These are phyloP conservation scores for Caenorhabditis briggsae DNA, from an alignment of 1,140 invertebrate species.

Conservation along the genomic window DNA sequence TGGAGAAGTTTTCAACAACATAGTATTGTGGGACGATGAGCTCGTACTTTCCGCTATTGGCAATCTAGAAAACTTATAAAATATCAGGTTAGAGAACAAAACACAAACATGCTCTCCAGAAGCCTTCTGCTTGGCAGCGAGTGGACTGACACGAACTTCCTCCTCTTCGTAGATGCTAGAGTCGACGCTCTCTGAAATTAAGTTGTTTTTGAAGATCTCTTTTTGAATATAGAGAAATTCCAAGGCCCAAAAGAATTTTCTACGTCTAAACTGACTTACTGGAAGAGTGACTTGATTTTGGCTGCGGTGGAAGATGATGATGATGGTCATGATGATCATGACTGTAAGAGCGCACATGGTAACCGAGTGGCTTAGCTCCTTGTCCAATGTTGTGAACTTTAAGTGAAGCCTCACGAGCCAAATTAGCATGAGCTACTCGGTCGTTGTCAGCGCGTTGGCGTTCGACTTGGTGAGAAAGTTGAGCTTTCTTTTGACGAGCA, in stretches of 20 bases:
- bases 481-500: slow-evolving; percentile 38
- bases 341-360: slow-evolving; percentile 27
- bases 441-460: slow-evolving; percentile 27
- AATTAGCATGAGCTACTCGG: slow-evolving; percentile 7
- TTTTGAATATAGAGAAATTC: too few species aligned
- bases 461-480: slow-evolving; percentile 51
- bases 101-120: slow-evolving; percentile 29
- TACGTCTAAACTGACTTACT: too few species aligned
- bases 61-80: slow-evolving; percentile 37
- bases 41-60: slow-evolving; percentile 26
- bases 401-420: slow-evolving; percentile 15
- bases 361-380: slow-evolving; percentile 21
- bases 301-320: slow-evolving; percentile 9
- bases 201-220: too few species aligned
- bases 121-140: slow-evolving; percentile 28
- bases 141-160: slow-evolving; percentile 40
- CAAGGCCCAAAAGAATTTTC: too few species aligned
- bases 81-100: not conserved
- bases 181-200: slow-evolving; percentile 44
- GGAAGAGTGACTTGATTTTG: slow-evolving; percentile 25
- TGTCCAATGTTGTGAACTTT: slow-evolving; percentile 39
- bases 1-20: slow-evolving; percentile 50
- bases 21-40: slow-evolving; percentile 57
- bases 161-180: slow-evolving; percentile 63
- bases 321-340: slow-evolving; percentile 6